Evolutionary conservation across 1,140 invertebrate genomes (phyloP), one percentile per base, ranked within the genome.

Genomic region (Diprion similis): DNA sequence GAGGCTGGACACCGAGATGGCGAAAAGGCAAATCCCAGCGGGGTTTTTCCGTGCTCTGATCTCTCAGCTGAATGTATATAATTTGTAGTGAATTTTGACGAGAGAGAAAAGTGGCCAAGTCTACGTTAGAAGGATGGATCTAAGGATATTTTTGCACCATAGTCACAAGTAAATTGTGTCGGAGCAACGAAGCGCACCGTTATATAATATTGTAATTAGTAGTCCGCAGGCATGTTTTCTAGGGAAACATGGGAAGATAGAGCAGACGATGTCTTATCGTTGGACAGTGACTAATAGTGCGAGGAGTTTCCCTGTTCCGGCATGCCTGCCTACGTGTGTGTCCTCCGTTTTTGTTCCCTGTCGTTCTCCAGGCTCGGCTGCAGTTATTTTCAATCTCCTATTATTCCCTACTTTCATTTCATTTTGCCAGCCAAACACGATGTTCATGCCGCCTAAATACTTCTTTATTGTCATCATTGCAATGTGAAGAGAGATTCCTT

Each of bases 401-500:
- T 59, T 59, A 59, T 59, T 59, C 51, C 51, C 51, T 59, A 59
- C 9, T 59, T 59, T 59, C 51, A 59, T 59, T 59, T 59, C 51
- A 59, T 59, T 59, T 59, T 15, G 51, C 51, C 9, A 59, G n/a
- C n/a, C 51, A 8, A 10, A 4, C 51, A 59, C 11, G 51, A 59
- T 3, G 51, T 59, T 59, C 51, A 9, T 17, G n/a, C 51, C 51
- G 51, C 51, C 11, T 17, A 59, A 59, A 59, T 59, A 59, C 51
- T 17, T 17, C 51, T 17, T 59, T 17, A 59, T 59, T 59, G 51
- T 59, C n/a, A 59, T 59, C 51, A 15, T 59, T 15, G 9, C n/a
- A 37, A 37, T 37, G 24, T 59, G 51, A 15, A 59, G n/a, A 15
- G 51, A 59, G n/a, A 59, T 59, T 59, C n/a, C 51, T 59, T 17